Base-by-base conservation (phyloP, 2,888 invertebrate genomes). In the Drosophila gaucha region DNA sequence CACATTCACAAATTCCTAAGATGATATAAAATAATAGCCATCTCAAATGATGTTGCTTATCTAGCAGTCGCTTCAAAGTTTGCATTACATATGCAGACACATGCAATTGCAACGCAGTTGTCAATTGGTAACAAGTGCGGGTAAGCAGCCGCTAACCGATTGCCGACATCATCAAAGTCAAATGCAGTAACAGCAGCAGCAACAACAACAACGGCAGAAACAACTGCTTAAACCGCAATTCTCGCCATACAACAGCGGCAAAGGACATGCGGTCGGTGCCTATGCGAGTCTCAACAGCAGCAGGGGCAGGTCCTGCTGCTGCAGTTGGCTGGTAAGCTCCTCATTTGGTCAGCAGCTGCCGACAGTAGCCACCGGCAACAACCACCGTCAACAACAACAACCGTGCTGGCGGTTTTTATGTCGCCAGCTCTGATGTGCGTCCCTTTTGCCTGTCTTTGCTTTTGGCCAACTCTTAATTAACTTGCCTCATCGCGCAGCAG, bases 391-490 rank as follows among this genome's bases (percentile, higher is more conserved):
- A 24, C 54, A 52, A 14, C 22, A 65, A 26, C 52, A 71, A 20
- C 67, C 24, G 60, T 55, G 66, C 78, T 80, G 78, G 67, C 43
- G 85, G 82, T 87, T 85, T 85, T 68, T 62, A 67, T 69, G 58
- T 56, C 63, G 55, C 66, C 55, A 24, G 24, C 28, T 30, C 63
- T 43, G 14, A 51, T 55, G 50, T 54, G 35, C 59, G 38, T 59
- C 64, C 60, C 55, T 58, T 50, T 35, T 24, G 51, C 46, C 59
- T 22, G 52, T 68, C 70, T 78, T 74, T 68, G 60, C 75, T 68
- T 31, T 78, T 77, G 67, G 73, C 74, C 78, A 77, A 74, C 74
- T 77, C 78, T 83, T 86, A 83, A 83, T 83, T 83, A 83, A 83
- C 82, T 79, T 79, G 88, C 66, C 84, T 68, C 69, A 66, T 70